Evolutionary conservation across 2,888 invertebrate species (phyloP), one percentile per base, ranked within the genome.

Genomic region (Trichopria drosophilae): DNA sequence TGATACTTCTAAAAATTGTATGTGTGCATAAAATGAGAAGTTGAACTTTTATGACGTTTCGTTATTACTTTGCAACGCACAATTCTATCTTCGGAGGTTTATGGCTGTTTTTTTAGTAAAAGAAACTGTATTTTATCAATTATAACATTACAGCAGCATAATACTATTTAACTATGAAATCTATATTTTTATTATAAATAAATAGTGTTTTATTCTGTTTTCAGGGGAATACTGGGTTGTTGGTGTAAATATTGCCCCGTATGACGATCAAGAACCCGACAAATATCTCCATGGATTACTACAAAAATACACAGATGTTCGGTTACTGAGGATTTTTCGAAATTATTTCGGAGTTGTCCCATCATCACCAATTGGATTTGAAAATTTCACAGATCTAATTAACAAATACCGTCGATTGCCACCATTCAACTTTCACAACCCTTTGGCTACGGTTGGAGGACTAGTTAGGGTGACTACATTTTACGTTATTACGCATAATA

Each of bases 181-280:
- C n/a, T n/a, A n/a, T n/a, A n/a, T n/a, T 36, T 15, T 29, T 6
- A 28, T n/a, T 3, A 18, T 12, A 16, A 36, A 13, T 39, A 15
- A 35, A 37, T 28, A 48, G 1, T 15, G 32, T 45, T 9, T 29
- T 44, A 18, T 53, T 49, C 26, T 24, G 48, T 55, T 65, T 64
- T 23, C 75, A 88, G 91, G 94, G n/a, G 91, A 94, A 71, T 96
- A 95, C 72, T 93, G 92, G 71, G 94, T 93, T 1, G 87, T 95
- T 16, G 95, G 95, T 4, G 90, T 95, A 5, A 90, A 93, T 68
- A 85, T 92, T 10, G 91, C 92, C 61, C 89, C 92, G 65, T 95
- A 93, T 76, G 89, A 93, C 66, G 77, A 83, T 2, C 80, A 82
- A 16, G 83, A 86, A 51, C 91, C 94, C 0, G 82, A 84, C 37